Evolutionary conservation across 1,140 invertebrate genomes (phyloP).

Genomic region (Medauroidea extradentata): DNA sequence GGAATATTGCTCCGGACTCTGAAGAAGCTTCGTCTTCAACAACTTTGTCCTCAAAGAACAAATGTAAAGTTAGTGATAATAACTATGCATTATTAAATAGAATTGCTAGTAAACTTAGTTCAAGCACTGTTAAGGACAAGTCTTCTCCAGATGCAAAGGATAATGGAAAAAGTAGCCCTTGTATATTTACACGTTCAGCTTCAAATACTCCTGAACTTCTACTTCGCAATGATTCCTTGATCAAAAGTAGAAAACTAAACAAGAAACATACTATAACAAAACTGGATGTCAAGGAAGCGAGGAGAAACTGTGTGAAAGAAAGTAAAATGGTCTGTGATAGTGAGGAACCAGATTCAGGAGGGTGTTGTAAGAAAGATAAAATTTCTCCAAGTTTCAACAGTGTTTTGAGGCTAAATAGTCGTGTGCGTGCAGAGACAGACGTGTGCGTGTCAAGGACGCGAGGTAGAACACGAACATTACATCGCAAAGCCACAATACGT

Average conservation of each 20-base stretch:
- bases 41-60: constrained; percentile 42
- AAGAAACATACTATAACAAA: neutral
- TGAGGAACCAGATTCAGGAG: constrained; percentile 48
- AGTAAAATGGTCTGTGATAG: constrained; percentile 50
- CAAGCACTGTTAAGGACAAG: neutral
- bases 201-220: constrained; percentile 48
- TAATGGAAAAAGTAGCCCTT: neutral
- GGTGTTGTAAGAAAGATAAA: constrained; percentile 62
- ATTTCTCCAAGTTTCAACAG: constrained; percentile 48
- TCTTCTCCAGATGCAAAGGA: no score
- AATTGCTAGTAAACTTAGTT: constrained; percentile 54
- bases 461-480: constrained; percentile 65
- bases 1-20: constrained; percentile 49
- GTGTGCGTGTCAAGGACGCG: constrained; percentile 68
- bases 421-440: constrained; percentile 35
- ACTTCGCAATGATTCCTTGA: no score
- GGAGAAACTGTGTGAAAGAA: constrained; percentile 31
- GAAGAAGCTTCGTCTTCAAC: constrained; percentile 59
- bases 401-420: constrained; percentile 58
- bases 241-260: neutral
- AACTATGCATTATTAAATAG: constrained; percentile 59
- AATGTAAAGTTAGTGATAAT: constrained; percentile 38
- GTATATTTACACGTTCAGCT: constrained; percentile 20
- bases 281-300: neutral
- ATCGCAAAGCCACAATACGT: constrained; percentile 60